Evolutionary conservation across 2,888 invertebrate genomes (phyloP), one percentile per base, ranked within the genome.

Genomic region (Ypsolopha scabrella): DNA sequence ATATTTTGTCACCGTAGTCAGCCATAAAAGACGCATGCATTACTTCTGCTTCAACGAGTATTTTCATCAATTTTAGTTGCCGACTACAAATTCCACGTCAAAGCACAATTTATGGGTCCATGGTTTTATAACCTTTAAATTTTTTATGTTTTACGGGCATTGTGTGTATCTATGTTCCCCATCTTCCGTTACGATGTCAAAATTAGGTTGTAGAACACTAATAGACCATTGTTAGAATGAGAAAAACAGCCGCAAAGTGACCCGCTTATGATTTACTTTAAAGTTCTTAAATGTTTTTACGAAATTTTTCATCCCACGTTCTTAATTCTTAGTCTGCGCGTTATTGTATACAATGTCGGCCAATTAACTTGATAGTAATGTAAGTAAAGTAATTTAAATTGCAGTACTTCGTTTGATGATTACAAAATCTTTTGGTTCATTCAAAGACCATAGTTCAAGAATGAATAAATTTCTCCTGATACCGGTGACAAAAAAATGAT

Each of bases 221-320:
- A 82, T 79, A 80, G 82, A 74, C 79, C 80, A 85, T 85, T 85
- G 81, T 83, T 67, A 67, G 66, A 71, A 71, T 80, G 82, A 36
- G 67, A 81, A 80, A 73, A 65, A 76, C 75, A 70, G 67, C 72
- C 62, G 57, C 64, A 67, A 67, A 63, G 58, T 75, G 82, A 72
- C 81, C 81, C 68, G 71, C 74, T 80, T 39, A 33, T 39, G 24
- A 41, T 41, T 41, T 39, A 39, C 34, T 49, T 33, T 80, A 72
- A 70, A 63, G 57, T 67, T 71, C 61, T 60, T 65, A 70, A 72
- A 75, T 70, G 69, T 70, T 81, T 24, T 77, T 70, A 78, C 72
- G 77, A 80, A 80, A 83, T 65, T 63, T 56, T 57, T 57, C 49
- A 39, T 83, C 83, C 67, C 85, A 83, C 85, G 83, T 69, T 52